phyloP scores from a whole-genome alignment of 1,140 invertebrate genomes.

The Lasaia peninsularis region DNA sequence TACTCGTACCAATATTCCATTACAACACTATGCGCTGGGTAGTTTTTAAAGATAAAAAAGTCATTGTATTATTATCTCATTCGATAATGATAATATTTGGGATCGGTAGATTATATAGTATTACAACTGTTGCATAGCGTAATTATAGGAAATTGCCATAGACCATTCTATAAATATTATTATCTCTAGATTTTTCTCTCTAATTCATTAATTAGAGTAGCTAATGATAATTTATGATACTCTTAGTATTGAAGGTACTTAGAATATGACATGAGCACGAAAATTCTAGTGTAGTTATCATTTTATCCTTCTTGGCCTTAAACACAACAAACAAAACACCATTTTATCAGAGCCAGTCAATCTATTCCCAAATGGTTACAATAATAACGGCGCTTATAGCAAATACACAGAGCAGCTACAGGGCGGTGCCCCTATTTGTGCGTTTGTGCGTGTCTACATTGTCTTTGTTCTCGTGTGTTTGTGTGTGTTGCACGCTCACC shows the following conservation, averaged over 20 bases:
- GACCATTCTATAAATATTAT: conserved; percentile 17
- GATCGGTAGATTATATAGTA: conserved; percentile 14
- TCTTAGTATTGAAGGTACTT: conserved; percentile 17
- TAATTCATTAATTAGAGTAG: conserved; percentile 21
- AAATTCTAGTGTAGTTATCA: conserved; percentile 16
- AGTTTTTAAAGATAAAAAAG: conserved; percentile 16
- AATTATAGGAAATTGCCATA: conserved; percentile 3
- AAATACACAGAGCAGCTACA: conserved; percentile 72
- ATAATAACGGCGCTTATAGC: conserved; percentile 61
- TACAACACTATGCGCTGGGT: conserved; percentile 54
- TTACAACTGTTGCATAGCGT: conserved; percentile 11
- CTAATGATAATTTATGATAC: conserved; percentile 14
- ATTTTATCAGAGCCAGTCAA: background rate
- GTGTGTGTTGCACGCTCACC: conserved; percentile 78
- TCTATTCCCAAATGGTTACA: conserved; percentile 36
- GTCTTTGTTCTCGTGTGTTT: conserved; percentile 78
- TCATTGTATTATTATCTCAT: conserved; percentile 10
- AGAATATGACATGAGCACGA: conserved; percentile 10
- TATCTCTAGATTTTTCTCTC: conserved; percentile 19
- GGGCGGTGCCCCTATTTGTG: conserved; percentile 65
- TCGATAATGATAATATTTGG: conserved; percentile 13
- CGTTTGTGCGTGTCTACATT: conserved; percentile 76
- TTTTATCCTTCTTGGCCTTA: conserved; percentile 11
- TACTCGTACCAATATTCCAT: conserved; percentile 59
- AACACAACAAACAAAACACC: conserved; percentile 7